Evolutionary conservation across 2,797 vertebrate genomes (phyloP).

Genomic region (Zalophus californianus): DNA sequence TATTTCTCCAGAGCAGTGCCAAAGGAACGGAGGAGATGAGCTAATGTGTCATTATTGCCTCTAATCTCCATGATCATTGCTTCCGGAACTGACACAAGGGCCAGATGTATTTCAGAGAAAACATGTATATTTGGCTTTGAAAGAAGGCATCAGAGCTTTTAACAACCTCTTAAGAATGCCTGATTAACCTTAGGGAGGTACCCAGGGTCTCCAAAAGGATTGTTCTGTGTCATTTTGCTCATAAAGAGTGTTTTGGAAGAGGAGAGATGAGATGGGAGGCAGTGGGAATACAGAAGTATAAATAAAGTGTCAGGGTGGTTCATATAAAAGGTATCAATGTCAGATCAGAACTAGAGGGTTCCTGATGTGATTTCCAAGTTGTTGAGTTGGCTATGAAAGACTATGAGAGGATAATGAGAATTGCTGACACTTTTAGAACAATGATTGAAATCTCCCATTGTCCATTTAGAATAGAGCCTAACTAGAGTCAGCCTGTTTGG

Average conservation of each 20-base stretch:
- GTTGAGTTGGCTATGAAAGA: not conserved
- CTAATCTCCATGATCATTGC: conserved; percentile 15
- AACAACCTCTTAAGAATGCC: not conserved
- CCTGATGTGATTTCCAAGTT: not conserved
- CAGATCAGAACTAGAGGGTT: not conserved
- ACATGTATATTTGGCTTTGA: conserved; percentile 16
- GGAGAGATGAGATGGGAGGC: not conserved
- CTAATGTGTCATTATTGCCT: conserved; percentile 17
- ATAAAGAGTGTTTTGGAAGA: conserved; percentile 38
- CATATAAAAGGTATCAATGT: not conserved
- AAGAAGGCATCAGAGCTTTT: conserved; percentile 1
- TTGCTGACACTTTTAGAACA: not conserved
- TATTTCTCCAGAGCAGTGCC: not conserved
- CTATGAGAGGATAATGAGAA: not conserved
- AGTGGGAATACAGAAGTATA: not conserved
- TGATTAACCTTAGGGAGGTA: conserved; percentile 15
- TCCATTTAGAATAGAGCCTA: not conserved
- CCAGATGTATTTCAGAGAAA: conserved; percentile 36
- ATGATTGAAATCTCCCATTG: not conserved
- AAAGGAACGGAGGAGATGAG: not conserved
- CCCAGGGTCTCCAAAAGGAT: not conserved
- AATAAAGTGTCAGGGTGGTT: not conserved
- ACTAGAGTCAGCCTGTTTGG: not conserved
- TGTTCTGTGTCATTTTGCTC: not conserved
- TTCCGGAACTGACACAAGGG: not conserved